phyloP scores from a whole-genome alignment of 2,113 vertebrate genomes.

The Trachemys scripta region DNA sequence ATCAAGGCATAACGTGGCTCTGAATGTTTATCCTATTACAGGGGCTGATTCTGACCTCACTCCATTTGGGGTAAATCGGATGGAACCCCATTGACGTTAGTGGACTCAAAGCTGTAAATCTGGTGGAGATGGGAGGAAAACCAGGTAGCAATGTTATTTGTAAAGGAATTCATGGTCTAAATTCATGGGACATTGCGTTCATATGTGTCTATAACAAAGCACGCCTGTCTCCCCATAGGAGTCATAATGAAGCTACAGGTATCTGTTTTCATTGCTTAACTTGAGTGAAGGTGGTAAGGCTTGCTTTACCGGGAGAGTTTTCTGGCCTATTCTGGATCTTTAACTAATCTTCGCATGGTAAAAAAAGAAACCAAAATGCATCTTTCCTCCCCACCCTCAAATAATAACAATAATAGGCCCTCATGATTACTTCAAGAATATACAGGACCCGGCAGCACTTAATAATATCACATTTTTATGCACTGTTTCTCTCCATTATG shows the following conservation, averaged over 20 bases:
- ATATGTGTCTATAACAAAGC: neutral
- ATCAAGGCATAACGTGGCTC: neutral
- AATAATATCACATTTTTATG: conserved; percentile 38
- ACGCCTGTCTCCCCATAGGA: neutral
- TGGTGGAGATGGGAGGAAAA: neutral
- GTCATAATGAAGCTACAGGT: neutral
- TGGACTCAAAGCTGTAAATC: neutral
- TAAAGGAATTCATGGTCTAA: neutral
- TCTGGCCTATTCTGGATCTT: neutral
- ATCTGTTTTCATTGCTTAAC: neutral
- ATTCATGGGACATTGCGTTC: neutral
- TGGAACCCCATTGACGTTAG: neutral
- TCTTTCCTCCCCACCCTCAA: neutral
- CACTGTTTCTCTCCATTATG: conserved; percentile 18
- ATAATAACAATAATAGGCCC: neutral
- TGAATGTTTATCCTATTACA: neutral
- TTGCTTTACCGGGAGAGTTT: neutral
- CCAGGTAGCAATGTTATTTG: accelerated
- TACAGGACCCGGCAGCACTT: neutral
- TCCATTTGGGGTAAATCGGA: neutral
- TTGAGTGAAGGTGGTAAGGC: neutral
- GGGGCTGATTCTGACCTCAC: neutral
- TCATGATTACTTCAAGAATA: conserved; percentile 20
- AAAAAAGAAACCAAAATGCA: neutral
- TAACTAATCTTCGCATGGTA: neutral